A percentile compares a stretch with the other conserved stretches of the same genome.
Evolutionary conservation across 1,140 invertebrate species (phyloP).

Genomic region (Homarus americanus): DNA sequence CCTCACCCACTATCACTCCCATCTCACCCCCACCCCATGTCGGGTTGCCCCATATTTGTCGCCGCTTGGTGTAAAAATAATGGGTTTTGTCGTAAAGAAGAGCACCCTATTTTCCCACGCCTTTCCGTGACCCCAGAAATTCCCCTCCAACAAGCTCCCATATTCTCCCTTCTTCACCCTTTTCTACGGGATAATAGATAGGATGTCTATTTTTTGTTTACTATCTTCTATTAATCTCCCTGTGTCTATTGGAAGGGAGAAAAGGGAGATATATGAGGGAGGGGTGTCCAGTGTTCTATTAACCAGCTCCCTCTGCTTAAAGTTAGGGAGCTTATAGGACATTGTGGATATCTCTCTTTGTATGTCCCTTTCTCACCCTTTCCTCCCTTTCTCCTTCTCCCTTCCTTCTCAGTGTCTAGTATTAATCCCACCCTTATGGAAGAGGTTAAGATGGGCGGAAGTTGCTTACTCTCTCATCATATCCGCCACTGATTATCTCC

Average conservation of each 20-base stretch:
- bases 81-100: slow-evolving; percentile 63
- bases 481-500: background rate
- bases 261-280: no score
- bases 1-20: background rate
- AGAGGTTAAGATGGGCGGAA: no score
- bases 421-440: no score
- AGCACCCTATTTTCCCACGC: slow-evolving; percentile 48
- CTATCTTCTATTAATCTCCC: no score
- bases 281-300: no score
- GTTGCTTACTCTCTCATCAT: background rate
- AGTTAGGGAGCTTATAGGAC: no score
- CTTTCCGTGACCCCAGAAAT: slow-evolving; percentile 25
- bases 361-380: background rate
- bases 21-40: background rate
- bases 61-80: slow-evolving; percentile 58
- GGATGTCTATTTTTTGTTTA: no score
- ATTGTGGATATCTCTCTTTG: no score
- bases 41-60: slow-evolving; percentile 40
- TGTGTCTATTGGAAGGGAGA: no score
- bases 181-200: no score
- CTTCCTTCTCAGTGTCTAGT: background rate
- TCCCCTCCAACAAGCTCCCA: slow-evolving; percentile 35
- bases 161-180: slow-evolving; percentile 20
- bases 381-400: background rate
- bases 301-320: no score